Evolutionary conservation across 2,888 invertebrate species (phyloP), one percentile per base, ranked within the genome.

Genomic region (Candidula unifasciata): DNA sequence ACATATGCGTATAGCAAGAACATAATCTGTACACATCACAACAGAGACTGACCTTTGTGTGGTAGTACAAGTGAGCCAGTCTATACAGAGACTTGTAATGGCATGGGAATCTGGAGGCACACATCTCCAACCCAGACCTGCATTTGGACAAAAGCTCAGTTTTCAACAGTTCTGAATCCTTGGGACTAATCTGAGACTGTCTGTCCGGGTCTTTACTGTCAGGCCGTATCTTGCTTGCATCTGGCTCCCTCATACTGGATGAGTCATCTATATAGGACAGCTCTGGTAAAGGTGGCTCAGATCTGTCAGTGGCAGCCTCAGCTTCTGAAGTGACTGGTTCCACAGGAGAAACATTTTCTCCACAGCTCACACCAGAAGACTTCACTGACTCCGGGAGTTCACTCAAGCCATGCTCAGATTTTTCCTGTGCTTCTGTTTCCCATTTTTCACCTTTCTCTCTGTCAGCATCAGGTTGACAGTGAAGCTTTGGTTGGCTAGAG

Each of bases 31-130:
- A 44, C n/a, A 44, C 69, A n/a, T n/a, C n/a, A 33, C 27, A 66
- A 87, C 88, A 66, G 60, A 16, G n/a, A 69, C 80, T 68, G 0
- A 80, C 91, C 90, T 92, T 81, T 90, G 89, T 80, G 87, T 86
- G 82, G 76, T 88, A 96, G 93, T 96, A 97, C 91, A 97, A 96
- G 93, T 97, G 96, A 1, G 97, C 96, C 80, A 98, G 94, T 88
- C 98, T 95, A 93, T 97, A 98, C 81, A 97, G 95, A 0, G 98
- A 97, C 94, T 98, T 98, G 93, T 98, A 98, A 94, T 98, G 97
- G 89, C 97, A 97, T 0, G 97, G 96, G 93, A 98, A 97, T 76
- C 98, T 95, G 77, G 96, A 95, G 13, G 97, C 95, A 91, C 98
- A 98, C 90, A 97, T 96, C 94, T 97, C 96, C 87, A 90, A 85